phyloP scores from a whole-genome alignment of 2,797 vertebrate species.

The Falco cherrug region DNA sequence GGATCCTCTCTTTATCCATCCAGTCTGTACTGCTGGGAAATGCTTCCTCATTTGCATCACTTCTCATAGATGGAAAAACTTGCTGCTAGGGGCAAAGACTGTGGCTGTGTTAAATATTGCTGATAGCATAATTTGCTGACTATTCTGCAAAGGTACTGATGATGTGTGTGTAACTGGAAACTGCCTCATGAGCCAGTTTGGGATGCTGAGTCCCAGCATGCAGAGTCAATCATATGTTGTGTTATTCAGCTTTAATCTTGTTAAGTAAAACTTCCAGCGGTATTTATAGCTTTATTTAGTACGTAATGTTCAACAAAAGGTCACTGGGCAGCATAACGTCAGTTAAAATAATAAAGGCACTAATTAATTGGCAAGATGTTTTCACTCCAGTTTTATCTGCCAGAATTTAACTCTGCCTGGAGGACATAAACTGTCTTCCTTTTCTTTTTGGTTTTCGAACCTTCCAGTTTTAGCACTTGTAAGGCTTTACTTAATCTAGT shows the following conservation, averaged over 20 bases:
- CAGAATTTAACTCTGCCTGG: slow-evolving; percentile 45
- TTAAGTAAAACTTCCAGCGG: slow-evolving; percentile 9
- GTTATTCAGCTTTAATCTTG: slow-evolving; percentile 23
- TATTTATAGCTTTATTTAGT: slow-evolving; percentile 31
- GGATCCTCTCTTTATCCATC: background rate
- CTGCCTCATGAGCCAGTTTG: background rate
- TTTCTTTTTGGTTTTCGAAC: slow-evolving; percentile 9
- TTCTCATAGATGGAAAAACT: background rate
- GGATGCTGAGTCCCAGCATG: background rate
- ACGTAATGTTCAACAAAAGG: background rate
- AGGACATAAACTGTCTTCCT: slow-evolving; percentile 19
- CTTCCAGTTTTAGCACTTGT: background rate
- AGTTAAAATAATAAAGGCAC: slow-evolving; percentile 53
- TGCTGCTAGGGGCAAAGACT: background rate
- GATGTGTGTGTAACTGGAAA: slow-evolving; percentile 12
- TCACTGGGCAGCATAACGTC: background rate
- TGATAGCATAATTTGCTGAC: background rate
- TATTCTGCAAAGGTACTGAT: background rate
- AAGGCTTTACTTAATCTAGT: background rate
- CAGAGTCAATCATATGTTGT: background rate
- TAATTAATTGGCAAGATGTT: slow-evolving; percentile 66
- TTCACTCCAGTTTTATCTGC: slow-evolving; percentile 41
- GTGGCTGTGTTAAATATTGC: background rate
- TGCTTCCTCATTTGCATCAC: background rate
- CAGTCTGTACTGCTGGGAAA: background rate